These are phyloP conservation scores for Macrotrachela quadricornifera DNA, from an alignment of 1,140 invertebrate species.

Conservation along the genomic window DNA sequence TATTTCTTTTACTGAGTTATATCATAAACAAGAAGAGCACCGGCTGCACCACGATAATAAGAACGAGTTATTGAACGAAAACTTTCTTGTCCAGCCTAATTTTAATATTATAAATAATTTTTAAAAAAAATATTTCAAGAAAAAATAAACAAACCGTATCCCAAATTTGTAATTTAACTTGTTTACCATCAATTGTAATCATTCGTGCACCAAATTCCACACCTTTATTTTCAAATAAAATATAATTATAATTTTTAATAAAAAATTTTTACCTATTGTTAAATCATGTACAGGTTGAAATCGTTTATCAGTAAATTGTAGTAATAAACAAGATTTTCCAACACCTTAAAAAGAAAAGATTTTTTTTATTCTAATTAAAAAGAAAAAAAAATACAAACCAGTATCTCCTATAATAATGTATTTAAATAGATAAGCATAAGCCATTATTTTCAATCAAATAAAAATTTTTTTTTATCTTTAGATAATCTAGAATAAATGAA, in stretches of 20 bases:
- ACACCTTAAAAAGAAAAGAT: conserved; percentile 47
- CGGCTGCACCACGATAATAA: conserved; percentile 93
- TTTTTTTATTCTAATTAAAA: neutral
- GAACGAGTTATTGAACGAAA: conserved; percentile 95
- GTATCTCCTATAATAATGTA: conserved; percentile 99
- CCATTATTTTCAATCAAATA: no score
- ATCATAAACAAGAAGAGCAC: conserved; percentile 87
- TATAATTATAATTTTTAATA: conserved; percentile 8
- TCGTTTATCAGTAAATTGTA: conserved; percentile 98
- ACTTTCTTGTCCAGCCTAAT: conserved; percentile 75
- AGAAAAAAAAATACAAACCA: conserved; percentile 41
- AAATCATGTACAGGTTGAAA: conserved; percentile 99
- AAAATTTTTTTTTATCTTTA: no score
- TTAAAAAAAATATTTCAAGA: no score
- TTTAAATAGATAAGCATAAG: conserved; percentile 98
- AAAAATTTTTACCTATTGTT: conserved; percentile 54
- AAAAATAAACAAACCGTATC: conserved; percentile 35
- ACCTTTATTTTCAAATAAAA: conserved; percentile 38
- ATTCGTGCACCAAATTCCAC: conserved; percentile 99
- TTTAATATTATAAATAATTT: no score
- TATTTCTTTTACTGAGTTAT: conserved; percentile 42
- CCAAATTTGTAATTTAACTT: conserved; percentile 97
- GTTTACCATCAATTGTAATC: conserved; percentile 97
- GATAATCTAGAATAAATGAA: no score
- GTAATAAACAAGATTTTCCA: conserved; percentile 86